phyloP scores from a whole-genome alignment of 2,888 invertebrate species.

The Tupiocoris notatus region DNA sequence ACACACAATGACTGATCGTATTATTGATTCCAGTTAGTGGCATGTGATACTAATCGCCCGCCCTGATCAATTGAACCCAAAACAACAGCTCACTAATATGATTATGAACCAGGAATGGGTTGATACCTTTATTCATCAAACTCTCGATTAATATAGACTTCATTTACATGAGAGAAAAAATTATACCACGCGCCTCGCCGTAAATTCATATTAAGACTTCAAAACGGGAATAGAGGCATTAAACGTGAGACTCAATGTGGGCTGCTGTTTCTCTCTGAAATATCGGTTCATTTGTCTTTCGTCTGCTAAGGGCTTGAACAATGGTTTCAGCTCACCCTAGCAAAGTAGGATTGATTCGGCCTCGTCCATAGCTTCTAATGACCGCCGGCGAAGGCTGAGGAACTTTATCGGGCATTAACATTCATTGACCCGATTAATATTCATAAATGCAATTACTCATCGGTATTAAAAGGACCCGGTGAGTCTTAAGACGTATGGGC shows the following conservation, averaged over 20 bases:
- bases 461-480: not conserved
- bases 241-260: not conserved
- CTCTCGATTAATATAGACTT: too few relatives aligned
- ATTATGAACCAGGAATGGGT: too few relatives aligned
- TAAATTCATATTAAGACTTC: too few relatives aligned
- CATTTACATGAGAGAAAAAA: too few relatives aligned
- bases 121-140: too few relatives aligned
- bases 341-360: constrained; percentile 39
- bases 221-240: too few relatives aligned
- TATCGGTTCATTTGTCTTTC: constrained; percentile 30
- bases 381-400: constrained; percentile 12
- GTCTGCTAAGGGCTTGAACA: constrained; percentile 21
- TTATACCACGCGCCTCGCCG: too few relatives aligned
- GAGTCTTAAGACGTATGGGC: not conserved
- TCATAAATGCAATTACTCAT: constrained; percentile 43
- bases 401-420: constrained; percentile 23
- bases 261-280: not conserved
- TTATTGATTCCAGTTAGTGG: too few relatives aligned
- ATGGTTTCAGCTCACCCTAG: not conserved
- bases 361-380: constrained; percentile 33
- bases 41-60: too few relatives aligned
- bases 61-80: too few relatives aligned
- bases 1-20: too few relatives aligned
- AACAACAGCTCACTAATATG: too few relatives aligned
- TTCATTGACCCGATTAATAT: constrained; percentile 43